Evolutionary conservation across 2,797 vertebrate species (phyloP).

Genomic region (Sphaeramia orbicularis): DNA sequence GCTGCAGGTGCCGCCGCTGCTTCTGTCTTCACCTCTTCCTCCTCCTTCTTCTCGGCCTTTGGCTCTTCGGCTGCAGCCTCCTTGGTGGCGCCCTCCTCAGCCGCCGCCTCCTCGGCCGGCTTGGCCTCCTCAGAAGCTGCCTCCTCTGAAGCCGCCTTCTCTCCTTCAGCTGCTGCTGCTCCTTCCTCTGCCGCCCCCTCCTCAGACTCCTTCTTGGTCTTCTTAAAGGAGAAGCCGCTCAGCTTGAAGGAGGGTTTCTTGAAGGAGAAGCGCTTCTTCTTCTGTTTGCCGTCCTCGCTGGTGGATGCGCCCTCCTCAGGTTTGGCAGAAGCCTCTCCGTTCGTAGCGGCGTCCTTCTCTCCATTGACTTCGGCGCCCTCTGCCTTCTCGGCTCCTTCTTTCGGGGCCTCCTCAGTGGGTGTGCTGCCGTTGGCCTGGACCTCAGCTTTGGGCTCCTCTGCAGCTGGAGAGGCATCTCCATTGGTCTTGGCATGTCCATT

Average conservation of each 20-base stretch:
- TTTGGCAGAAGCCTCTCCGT: constrained; percentile 89
- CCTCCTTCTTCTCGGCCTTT: constrained; percentile 49
- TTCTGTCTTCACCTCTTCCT: constrained; percentile 72
- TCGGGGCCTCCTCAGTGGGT: constrained; percentile 80
- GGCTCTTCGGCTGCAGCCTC: constrained; percentile 82
- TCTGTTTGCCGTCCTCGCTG: constrained; percentile 94
- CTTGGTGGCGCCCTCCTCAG: constrained; percentile 72
- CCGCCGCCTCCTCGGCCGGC: constrained; percentile 73
- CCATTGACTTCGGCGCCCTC: constrained; percentile 81
- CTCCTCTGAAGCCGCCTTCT: constrained; percentile 68
- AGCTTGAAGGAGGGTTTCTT: constrained; percentile 98
- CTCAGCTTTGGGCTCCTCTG: constrained; percentile 91
- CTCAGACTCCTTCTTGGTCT: constrained; percentile 95
- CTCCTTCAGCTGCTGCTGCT: constrained; percentile 79
- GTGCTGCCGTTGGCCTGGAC: constrained; percentile 85
- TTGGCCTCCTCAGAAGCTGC: constrained; percentile 80
- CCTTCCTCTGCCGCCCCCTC: constrained; percentile 85
- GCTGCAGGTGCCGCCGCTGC: constrained; percentile 44
- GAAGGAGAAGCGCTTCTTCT: constrained; percentile 99
- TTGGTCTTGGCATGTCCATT: constrained; percentile 97
- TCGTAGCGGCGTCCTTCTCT: constrained; percentile 87
- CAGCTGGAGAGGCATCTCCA: constrained; percentile 92
- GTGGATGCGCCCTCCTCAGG: constrained; percentile 88
- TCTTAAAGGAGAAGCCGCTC: constrained; percentile 97
- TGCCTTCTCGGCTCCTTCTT: constrained; percentile 83